Evolutionary conservation across 2,113 vertebrate genomes (phyloP), one percentile per base, ranked within the genome.

Genomic region (Antennarius striatus): DNA sequence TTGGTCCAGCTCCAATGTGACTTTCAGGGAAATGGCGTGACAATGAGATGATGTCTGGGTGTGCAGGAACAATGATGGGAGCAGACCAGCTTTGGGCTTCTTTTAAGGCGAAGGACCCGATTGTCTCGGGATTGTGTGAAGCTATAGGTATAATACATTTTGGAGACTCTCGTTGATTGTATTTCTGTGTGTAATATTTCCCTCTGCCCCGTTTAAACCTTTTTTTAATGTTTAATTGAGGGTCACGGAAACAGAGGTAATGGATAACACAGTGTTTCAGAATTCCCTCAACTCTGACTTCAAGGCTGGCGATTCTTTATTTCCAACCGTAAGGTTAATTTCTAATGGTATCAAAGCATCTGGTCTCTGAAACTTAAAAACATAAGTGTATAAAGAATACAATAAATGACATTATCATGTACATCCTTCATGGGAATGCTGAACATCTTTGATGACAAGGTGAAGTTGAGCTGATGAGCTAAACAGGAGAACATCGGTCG

Each of bases 221-320:
- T 60, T 56, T 56, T 85, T 81, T 76, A 87, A 83, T 85, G 81
- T 85, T 81, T 86, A 68, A 77, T 80, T 71, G 45, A 80, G 67
- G 32, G 54, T 57, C 48, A 70, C 65, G 42, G 61, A 42, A 74
- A 30, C 13, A 71, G 53, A 0, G 55, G 64, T 68, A 73, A 70
- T 88, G 68, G 57, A 83, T 86, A 82, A 89, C 80, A 16, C 3
- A 4, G 2, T 32, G 29, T 32, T 75, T 58, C 32, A 70, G 45
- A 55, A 15, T 52, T 69, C 12, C 10, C 56, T 55, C 57, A 80
- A 49, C 59, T 64, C 54, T 22, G 46, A 17, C 16, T 65, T 22
- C 22, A 22, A 22, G 22, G 22, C 22, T 22, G 22, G 22, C 2
- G 22, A 22, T 22, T 22, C 22, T 22, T 22, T 22, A 22, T 22